Base-by-base conservation (phyloP, 2,888 invertebrate genomes). In the Subacronicta megacephala region DNA sequence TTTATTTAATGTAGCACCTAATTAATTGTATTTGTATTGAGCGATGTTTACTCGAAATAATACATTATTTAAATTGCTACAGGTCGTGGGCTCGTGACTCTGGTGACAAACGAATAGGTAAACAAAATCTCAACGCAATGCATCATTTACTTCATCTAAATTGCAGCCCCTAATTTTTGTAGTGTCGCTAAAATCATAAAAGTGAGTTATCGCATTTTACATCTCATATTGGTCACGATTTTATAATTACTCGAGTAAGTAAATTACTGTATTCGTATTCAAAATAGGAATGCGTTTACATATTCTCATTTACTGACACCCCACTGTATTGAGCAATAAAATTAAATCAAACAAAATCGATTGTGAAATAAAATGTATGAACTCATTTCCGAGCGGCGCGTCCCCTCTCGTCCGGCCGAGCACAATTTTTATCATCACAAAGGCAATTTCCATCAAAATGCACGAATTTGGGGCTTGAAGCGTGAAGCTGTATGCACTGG, bases 381-480 rank as follows among this genome's bases (percentile, higher is more conserved):
- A 85, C 85, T 89, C 87, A 91, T 90, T 91, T 90, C 91, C 91
- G 83, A 81, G 64, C 77, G 74, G 44, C 44, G 44, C 44, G 58
- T 54, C 67, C 72, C 79, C 84, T 81, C 81, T 80, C 82, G 83
- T 77, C 81, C 80, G 82, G 82, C 72, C 80, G 83, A 81, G 72
- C 81, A 78, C 83, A 79, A 78, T 87, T 86, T 90, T 90, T 90
- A 81, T 89, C 87, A 85, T 87, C 84, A 88, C 89, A 89, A 90
- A 89, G 86, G 86, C 85, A 83, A 81, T 84, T 85, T 78, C 83
- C 87, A 90, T 90, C 88, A 90, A 88, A 89, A 89, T 90, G 85
- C 89, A 88, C 84, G 85, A 85, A 84, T 86, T 85, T 83, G 81
- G 78, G 68, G 72, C 78, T 77, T 75, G 77, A 59, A 82, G 82